Evolutionary conservation across 2,797 vertebrate species (phyloP).

Genomic region (Xerus rutilus): DNA sequence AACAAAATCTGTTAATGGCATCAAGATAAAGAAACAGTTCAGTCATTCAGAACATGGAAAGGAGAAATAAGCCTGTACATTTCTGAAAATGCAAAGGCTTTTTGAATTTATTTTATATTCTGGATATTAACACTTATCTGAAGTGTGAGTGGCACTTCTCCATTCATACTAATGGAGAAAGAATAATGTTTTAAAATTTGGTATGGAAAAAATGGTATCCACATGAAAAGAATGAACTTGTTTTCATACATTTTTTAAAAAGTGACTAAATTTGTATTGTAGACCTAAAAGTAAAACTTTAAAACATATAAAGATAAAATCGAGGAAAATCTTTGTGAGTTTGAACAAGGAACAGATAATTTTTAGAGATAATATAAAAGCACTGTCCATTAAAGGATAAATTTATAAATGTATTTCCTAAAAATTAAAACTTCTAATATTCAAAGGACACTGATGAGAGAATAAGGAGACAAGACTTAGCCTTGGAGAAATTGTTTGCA

Average conservation of each 20-base stretch:
- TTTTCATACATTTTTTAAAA: neutral
- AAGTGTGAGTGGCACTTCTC: no score
- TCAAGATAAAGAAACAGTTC: neutral
- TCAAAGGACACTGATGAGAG: neutral
- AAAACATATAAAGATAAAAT: neutral
- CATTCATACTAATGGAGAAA: neutral
- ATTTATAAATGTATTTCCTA: neutral
- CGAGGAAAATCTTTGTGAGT: neutral
- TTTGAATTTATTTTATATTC: no score
- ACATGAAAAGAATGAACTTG: neutral
- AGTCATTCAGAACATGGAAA: neutral
- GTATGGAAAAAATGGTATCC: neutral
- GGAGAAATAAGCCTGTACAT: neutral
- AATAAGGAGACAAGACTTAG: neutral
- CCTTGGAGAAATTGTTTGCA: neutral
- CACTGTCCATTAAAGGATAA: neutral
- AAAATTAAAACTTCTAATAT: neutral
- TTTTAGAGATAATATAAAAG: neutral
- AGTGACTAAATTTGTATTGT: neutral
- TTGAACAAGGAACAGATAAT: neutral
- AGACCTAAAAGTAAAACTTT: neutral
- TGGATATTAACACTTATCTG: no score
- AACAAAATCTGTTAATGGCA: neutral
- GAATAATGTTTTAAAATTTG: neutral
- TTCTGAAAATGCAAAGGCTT: neutral